phyloP scores from a whole-genome alignment of 2,888 invertebrate genomes.

The Chalcosyrphus nemorum region DNA sequence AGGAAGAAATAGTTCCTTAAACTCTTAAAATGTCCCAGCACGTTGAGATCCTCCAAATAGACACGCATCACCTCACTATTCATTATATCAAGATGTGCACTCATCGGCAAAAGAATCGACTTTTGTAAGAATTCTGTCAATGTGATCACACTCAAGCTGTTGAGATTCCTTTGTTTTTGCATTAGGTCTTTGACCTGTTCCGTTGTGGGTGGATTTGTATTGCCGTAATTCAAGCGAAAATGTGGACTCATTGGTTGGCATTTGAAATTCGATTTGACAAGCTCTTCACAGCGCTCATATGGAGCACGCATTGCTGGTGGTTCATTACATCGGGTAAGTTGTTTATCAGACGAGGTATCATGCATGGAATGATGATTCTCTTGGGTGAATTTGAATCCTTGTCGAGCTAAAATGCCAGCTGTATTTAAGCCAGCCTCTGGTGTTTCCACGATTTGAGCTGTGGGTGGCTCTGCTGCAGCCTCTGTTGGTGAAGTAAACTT shows the following conservation, averaged over 20 bases:
- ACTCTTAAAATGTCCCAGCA: conserved; percentile 87
- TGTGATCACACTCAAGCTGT: conserved; percentile 76
- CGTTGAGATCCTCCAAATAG: conserved; percentile 85
- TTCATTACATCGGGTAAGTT: conserved; percentile 20
- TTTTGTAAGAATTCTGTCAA: conserved; percentile 85
- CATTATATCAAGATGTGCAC: conserved; percentile 87
- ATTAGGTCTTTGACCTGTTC: conserved; percentile 56
- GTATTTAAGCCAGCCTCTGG: conserved; percentile 77
- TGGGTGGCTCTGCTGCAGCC: conserved; percentile 36
- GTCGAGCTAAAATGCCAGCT: conserved; percentile 76
- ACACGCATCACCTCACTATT: conserved; percentile 88
- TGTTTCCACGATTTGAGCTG: conserved; percentile 70
- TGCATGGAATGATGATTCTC: neutral
- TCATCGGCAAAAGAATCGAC: conserved; percentile 87
- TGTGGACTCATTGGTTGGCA: conserved; percentile 74
- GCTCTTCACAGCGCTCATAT: conserved; percentile 75
- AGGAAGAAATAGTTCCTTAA: conserved; percentile 90
- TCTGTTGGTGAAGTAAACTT: conserved; percentile 17
- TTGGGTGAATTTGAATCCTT: conserved; percentile 75
- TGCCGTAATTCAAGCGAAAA: conserved; percentile 74
- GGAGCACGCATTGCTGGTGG: conserved; percentile 51
- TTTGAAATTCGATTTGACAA: conserved; percentile 76
- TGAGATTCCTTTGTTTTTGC: conserved; percentile 72
- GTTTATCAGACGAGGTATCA: conserved; percentile 43
- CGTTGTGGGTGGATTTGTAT: conserved; percentile 38